phyloP scores from a whole-genome alignment of 35 echinoderm and acorn worm species.

The Stichopus chloronotus region DNA sequence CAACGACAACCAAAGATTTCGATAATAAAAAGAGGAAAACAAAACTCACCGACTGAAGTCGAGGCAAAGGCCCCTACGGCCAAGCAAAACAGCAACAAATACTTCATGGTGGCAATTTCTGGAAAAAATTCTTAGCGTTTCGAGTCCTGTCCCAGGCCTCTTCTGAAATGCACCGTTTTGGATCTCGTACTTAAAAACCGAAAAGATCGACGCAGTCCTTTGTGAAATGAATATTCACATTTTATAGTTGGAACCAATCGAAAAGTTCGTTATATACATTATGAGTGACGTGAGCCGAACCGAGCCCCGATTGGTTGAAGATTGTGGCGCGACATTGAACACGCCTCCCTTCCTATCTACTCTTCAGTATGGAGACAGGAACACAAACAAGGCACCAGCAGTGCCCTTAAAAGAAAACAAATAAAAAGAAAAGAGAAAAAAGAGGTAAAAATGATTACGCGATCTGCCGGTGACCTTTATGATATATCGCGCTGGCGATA shows the following conservation, averaged over 20 bases:
- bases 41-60: background rate
- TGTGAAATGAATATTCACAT: slow-evolving; percentile 9
- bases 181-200: slow-evolving; percentile 18
- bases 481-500: background rate
- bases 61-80: slow-evolving; percentile 18
- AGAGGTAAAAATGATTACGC: background rate
- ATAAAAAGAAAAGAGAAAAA: background rate
- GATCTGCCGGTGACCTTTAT: background rate
- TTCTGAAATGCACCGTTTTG: background rate
- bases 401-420: background rate
- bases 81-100: slow-evolving; percentile 21
- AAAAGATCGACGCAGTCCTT: background rate
- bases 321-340: background rate
- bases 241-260: slow-evolving; percentile 24
- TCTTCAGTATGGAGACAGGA: background rate
- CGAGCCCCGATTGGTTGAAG: background rate
- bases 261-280: slow-evolving; percentile 5
- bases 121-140: background rate
- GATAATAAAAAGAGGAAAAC: too few species aligned
- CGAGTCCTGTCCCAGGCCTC: slow-evolving; percentile 1
- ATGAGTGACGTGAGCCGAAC: background rate
- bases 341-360: background rate
- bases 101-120: slow-evolving; percentile 15
- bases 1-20: too few species aligned
- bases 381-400: background rate